Base-by-base conservation (phyloP, 1,140 invertebrate species). In the Pseudobourletiella spinata region DNA sequence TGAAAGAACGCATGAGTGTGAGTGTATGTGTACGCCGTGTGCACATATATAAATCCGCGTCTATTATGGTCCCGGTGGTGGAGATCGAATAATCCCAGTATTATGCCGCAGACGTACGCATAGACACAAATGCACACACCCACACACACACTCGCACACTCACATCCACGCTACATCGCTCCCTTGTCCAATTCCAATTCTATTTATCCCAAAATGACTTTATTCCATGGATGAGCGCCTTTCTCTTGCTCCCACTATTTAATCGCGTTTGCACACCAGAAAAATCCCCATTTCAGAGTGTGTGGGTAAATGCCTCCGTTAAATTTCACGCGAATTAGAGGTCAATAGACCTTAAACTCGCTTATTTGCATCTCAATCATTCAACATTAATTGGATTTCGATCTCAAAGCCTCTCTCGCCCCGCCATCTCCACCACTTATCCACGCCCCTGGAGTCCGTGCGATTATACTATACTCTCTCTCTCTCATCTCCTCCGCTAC, bases 311-410 rank as follows among this genome's bases (percentile, higher is more conserved):
- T 61, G 59, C 61, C 63, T 67, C 68, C 65, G 60, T 70, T 67
- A 70, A 70, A 70, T 67, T 70, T 70, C 66, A 65, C 68, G 65
- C 65, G 65, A 67, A 65, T 70, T 67, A 67, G 65, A 67, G 65
- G 68, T 70, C 68, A 70, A 70, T 70, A 70, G 68, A 66, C 63
- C 63, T 63, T 65, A 68, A 65, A 68, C 67, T 65, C 59, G 59
- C 60, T 59, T 70, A 70, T 70, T 70, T 70, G 68, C 68, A 70
- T 70, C 68, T 67, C 68, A 70, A 70, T 68, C 67, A 65, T 67
- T 65, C 65, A 64, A 67, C 65, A 67, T 70, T 70, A 70, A 70
- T 66, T 70, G 68, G 68, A 65, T 67, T 67, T 67, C 57, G 62
- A 63, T 64, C 64, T 65, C 44, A 51, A 24, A 51, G 24, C 24